A percentile compares a stretch with the other conserved stretches of the same genome.
Conservation (phyloP, 2,113 vertebrate genomes). For the Narcine bancroftii region DNA sequence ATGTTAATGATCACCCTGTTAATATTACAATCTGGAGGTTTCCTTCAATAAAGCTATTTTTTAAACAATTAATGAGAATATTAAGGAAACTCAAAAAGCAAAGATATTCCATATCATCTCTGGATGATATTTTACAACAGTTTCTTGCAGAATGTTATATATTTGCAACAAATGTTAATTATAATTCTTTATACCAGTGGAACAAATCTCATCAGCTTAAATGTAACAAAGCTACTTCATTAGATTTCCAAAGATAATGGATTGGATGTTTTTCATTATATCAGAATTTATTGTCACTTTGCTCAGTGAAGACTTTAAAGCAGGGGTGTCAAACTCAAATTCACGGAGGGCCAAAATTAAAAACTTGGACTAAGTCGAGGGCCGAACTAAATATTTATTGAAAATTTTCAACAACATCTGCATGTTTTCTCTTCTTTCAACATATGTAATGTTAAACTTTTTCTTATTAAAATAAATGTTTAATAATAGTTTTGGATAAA, state of each 20-base stretch:
- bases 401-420: no score
- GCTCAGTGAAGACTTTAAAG: no score
- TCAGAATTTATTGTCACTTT: background rate
- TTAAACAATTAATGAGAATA: slow-evolving; percentile 6
- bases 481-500: no score
- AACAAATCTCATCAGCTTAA: background rate
- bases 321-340: no score
- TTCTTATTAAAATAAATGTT: no score
- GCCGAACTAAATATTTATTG: no score
- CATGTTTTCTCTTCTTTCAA: no score
- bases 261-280: background rate
- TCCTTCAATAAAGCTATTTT: background rate
- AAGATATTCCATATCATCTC: background rate
- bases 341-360: no score
- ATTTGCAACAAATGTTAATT: background rate
- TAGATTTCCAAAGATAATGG: background rate
- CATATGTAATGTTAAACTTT: no score
- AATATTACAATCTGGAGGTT: background rate
- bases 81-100: slow-evolving; percentile 7
- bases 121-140: background rate
- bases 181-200: background rate
- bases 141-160: background rate
- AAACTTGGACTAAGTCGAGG: no score
- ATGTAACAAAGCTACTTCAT: background rate
- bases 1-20: background rate